These are phyloP conservation scores for Botia almorhae DNA, from an alignment of 2,797 vertebrate species.

Conservation along the genomic window DNA sequence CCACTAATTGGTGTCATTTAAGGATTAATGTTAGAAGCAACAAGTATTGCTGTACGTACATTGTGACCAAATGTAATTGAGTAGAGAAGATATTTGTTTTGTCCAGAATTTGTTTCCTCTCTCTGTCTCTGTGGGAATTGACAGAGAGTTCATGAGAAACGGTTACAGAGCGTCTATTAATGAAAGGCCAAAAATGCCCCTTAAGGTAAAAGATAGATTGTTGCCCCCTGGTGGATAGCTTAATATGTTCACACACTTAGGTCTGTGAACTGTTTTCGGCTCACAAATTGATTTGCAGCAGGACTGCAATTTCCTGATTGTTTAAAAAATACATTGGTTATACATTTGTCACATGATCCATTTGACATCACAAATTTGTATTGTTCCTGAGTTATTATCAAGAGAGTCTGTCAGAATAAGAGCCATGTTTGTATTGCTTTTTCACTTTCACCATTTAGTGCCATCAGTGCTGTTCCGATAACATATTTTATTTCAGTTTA, in stretches of 20 bases:
- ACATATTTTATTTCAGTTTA: neutral
- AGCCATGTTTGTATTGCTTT: neutral
- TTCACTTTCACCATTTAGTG: neutral
- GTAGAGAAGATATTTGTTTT: neutral
- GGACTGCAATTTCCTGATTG: slow-evolving; percentile 46
- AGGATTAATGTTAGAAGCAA: slow-evolving; percentile 18
- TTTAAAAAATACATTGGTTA: slow-evolving; percentile 15
- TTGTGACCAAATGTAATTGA: slow-evolving; percentile 43
- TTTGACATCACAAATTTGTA: neutral
- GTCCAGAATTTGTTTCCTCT: slow-evolving; percentile 9
- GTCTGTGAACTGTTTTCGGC: slow-evolving; percentile 18
- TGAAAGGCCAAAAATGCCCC: slow-evolving; percentile 11
- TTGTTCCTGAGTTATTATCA: slow-evolving; percentile 11
- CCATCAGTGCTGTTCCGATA: neutral
- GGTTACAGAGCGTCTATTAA: slow-evolving; percentile 22
- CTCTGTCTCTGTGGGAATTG: slow-evolving; percentile 4
- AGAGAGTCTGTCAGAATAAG: slow-evolving; percentile 2
- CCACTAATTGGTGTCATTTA: slow-evolving; percentile 27
- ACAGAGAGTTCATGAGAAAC: neutral
- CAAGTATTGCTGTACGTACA: slow-evolving; percentile 28
- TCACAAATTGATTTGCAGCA: slow-evolving; percentile 47
- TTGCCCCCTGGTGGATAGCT: slow-evolving; percentile 9
- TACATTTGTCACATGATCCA: too few relatives aligned
- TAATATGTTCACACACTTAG: slow-evolving; percentile 19
- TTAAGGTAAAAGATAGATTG: slow-evolving; percentile 3